A percentile compares a stretch with the other conserved stretches of the same genome.
phyloP scores from a whole-genome alignment of 2,797 vertebrate species.

The Xenops minutus region DNA sequence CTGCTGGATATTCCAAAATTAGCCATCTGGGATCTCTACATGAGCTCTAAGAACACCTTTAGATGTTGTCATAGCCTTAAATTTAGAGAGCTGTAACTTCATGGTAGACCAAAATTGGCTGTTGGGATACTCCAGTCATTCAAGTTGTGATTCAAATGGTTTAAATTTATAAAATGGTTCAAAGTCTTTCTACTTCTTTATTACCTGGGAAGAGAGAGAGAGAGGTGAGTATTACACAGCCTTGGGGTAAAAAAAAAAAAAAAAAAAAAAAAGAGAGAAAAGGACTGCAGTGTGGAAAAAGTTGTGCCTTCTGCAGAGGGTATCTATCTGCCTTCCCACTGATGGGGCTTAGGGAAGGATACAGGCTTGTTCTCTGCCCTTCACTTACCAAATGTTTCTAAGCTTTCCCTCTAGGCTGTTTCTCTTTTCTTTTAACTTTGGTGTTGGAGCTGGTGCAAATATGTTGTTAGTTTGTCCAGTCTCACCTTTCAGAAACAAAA shows the following conservation, averaged over 20 bases:
- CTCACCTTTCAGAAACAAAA: not conserved
- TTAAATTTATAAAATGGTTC: not conserved
- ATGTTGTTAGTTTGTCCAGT: not conserved
- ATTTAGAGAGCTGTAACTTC: not conserved
- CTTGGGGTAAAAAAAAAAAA: no score
- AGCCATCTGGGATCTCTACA: not conserved
- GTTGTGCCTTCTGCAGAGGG: no score
- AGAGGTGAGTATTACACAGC: not conserved
- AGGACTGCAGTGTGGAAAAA: not conserved
- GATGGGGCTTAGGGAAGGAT: not conserved
- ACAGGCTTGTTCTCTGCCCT: not conserved
- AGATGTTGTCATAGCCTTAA: not conserved
- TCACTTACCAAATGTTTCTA: not conserved
- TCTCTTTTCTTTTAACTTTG: not conserved
- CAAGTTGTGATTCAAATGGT: not conserved
- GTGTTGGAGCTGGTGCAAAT: not conserved
- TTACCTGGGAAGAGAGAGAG: not conserved
- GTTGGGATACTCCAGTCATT: not conserved
- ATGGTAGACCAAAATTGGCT: not conserved
- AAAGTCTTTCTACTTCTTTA: not conserved
- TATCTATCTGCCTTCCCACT: not conserved
- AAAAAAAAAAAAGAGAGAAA: not conserved
- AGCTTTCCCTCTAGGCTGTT: not conserved
- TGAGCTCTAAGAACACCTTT: not conserved
- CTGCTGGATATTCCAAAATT: not conserved